Evolutionary conservation across 2,888 invertebrate genomes (phyloP).

Genomic region (Agrotis ipsilon): DNA sequence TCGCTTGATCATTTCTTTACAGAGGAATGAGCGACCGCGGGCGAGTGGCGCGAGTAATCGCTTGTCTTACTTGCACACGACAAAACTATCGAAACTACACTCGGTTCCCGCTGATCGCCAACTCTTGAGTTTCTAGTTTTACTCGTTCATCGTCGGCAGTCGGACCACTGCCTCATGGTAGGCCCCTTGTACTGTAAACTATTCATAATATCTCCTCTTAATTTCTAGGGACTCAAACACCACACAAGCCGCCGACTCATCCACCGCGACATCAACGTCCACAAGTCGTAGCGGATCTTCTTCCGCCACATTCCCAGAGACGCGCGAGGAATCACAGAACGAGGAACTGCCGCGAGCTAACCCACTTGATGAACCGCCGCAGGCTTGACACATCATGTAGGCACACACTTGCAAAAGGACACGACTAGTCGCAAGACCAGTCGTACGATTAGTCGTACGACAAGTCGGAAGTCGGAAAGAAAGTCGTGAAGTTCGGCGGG

Average conservation of each 20-base stretch:
- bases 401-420: not conserved
- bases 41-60: too few species aligned
- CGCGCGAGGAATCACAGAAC: conserved; percentile 57
- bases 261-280: conserved; percentile 72
- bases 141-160: too few species aligned
- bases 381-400: conserved; percentile 79
- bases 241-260: conserved; percentile 72
- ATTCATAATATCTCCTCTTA: not conserved
- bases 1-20: too few species aligned
- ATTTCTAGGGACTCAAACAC: conserved; percentile 72
- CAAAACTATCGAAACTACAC: too few species aligned
- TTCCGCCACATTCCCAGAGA: conserved; percentile 54
- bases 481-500: conserved; percentile 6
- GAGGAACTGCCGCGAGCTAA: conserved; percentile 84
- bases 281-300: conserved; percentile 72
- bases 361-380: conserved; percentile 88
- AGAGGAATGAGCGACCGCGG: too few species aligned
- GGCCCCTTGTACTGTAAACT: too few species aligned
- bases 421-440: conserved; percentile 13
- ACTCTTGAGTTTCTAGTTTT: too few species aligned
- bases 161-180: too few species aligned
- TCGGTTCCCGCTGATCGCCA: too few species aligned
- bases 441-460: conserved; percentile 31
- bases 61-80: too few species aligned
- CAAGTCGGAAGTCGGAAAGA: not conserved